These are phyloP conservation scores for Sinocyclocheilus rhinocerous DNA, from an alignment of 2,113 vertebrate species.

Conservation along the genomic window DNA sequence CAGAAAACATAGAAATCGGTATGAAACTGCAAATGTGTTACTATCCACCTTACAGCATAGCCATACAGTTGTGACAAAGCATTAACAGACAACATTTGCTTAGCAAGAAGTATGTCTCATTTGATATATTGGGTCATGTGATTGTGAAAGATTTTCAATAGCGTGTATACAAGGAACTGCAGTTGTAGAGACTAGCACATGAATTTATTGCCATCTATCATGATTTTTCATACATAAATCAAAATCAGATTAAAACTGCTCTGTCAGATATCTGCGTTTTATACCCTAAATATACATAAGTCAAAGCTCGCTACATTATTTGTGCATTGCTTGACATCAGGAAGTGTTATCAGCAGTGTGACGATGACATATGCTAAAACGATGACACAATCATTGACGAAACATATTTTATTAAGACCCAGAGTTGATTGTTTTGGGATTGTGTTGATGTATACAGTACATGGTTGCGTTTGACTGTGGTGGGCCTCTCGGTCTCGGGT, in stretches of 20 bases:
- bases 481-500: slow-evolving; percentile 32
- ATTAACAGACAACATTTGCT: slow-evolving; percentile 33
- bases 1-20: slow-evolving; percentile 58
- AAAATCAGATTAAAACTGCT: not conserved
- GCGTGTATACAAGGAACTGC: not conserved
- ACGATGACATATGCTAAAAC: not conserved
- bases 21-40: slow-evolving; percentile 27
- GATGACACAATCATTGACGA: not conserved
- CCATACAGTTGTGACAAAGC: slow-evolving; percentile 31
- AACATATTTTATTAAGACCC: slow-evolving; percentile 7
- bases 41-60: slow-evolving; percentile 28
- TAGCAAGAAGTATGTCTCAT: not conserved
- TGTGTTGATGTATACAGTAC: not conserved
- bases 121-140: not conserved
- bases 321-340: not conserved
- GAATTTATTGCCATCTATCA: not conserved
- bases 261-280: not conserved
- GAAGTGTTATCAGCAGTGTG: not conserved
- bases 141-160: not conserved
- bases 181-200: not conserved
- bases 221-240: not conserved
- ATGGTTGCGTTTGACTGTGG: slow-evolving; percentile 5
- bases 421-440: not conserved
- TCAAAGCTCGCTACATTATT: not conserved
- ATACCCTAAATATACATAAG: not conserved